Evolutionary conservation across 1,140 invertebrate species (phyloP).

Genomic region (Antheraea mylitta): DNA sequence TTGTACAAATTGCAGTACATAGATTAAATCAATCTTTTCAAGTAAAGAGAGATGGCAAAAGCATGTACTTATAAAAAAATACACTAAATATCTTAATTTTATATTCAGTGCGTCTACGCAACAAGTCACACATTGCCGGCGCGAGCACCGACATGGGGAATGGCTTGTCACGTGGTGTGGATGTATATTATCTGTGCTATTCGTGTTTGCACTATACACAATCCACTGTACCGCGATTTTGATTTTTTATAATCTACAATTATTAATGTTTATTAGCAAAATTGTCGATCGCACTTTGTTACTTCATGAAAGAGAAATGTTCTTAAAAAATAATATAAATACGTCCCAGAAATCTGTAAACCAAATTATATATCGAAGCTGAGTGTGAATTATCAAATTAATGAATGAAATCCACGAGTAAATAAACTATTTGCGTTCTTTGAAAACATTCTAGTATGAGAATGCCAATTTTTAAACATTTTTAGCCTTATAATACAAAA

Average conservation of each 20-base stretch:
- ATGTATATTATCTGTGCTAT: conserved; percentile 47
- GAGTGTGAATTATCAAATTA: too few species aligned
- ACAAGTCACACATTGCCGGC: conserved; percentile 27
- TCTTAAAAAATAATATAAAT: not conserved
- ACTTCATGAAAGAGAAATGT: not conserved
- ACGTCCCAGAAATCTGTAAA: too few species aligned
- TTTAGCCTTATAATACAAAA: too few species aligned
- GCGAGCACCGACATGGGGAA: conserved; percentile 48
- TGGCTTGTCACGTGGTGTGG: conserved; percentile 57
- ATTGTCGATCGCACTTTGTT: not conserved
- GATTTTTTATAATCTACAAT: not conserved
- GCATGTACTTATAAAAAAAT: not conserved
- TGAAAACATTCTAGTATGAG: too few species aligned
- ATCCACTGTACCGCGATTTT: conserved; percentile 11
- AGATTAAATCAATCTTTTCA: too few species aligned
- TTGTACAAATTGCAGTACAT: too few species aligned
- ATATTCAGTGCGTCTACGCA: conserved; percentile 70
- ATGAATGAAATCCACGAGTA: too few species aligned
- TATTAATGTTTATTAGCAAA: not conserved
- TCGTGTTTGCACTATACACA: conserved; percentile 48
- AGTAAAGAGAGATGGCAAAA: conserved; percentile 7
- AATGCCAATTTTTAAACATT: too few species aligned
- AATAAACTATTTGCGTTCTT: too few species aligned
- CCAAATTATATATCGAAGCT: too few species aligned
- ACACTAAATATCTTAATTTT: not conserved